These are phyloP conservation scores for Fulica atra DNA, from an alignment of 2,113 vertebrate genomes.

Conservation along the genomic window DNA sequence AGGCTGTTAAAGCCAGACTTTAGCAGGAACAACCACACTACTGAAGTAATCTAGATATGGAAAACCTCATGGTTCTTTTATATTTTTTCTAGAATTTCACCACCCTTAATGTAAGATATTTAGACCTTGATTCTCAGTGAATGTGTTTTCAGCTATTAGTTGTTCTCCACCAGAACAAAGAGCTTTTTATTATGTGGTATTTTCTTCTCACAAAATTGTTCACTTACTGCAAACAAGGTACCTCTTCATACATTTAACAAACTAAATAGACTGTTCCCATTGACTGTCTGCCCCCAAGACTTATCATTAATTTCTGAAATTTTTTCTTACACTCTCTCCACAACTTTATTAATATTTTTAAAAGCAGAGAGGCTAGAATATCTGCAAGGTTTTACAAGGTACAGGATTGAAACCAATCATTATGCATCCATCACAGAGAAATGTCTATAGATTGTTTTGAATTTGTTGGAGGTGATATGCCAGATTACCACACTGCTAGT, in stretches of 20 bases:
- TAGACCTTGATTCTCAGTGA: background rate
- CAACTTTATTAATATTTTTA: background rate
- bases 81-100: background rate
- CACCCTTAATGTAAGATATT: background rate
- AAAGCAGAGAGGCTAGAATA: background rate
- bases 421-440: background rate
- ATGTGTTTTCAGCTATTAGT: background rate
- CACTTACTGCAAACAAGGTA: background rate
- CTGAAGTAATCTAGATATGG: background rate
- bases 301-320: background rate
- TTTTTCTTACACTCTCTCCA: background rate
- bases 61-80: background rate
- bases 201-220: background rate
- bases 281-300: background rate
- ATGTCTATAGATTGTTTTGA: background rate
- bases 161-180: background rate
- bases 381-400: background rate
- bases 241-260: background rate
- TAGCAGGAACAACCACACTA: background rate
- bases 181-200: background rate
- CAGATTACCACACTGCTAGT: background rate
- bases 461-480: background rate
- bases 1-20: background rate
- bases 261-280: background rate
- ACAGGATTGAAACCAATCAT: background rate